Evolutionary conservation across 2,797 vertebrate species (phyloP), one percentile per base, ranked within the genome.

Genomic region (Pachyuromys duprasi): DNA sequence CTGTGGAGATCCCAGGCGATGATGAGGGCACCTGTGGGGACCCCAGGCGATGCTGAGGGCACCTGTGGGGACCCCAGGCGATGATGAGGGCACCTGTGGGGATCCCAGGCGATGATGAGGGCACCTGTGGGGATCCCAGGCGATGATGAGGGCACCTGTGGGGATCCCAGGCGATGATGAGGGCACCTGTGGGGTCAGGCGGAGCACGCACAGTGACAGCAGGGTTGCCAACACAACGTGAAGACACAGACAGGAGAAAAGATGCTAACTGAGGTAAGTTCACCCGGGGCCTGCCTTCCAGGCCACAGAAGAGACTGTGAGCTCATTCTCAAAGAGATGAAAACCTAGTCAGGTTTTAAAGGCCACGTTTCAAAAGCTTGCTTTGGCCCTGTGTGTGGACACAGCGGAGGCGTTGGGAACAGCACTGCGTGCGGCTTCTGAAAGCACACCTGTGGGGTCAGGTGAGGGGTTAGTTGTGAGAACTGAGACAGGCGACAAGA

Each of bases 401-500:
- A n/a, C 0, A 36, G 78, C 3, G n/a, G 76, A 20, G 33, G 31
- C 8, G 1, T 0, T 0, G 39, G 11, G 22, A 31, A 82, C 14
- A 20, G 78, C 0, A 0, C 9, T 3, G 11, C 0, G 11, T 24
- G 8, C 3, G 1, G 1, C 11, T 3, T 15, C 26, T 28, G 55
- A 49, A 63, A 63, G 63, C 1, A 0, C 15, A 28, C 8, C 75
- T 63, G 0, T 4, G 26, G 33, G 33, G 33, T 42, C 8, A 65
- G 74, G 24, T 4, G 39, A 45, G 0, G 33, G 42, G 39, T 5
- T 1, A 9, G 57, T 28, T 5, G 1, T 7, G 42, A 45, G 57
- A 33, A 0, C 9, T 0, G 11, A 24, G 74, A 81, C 26, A 9
- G 39, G n/a, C 45, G 31, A 26, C 36, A 20, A 76, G 55, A 62